A percentile compares a stretch with the other conserved stretches of the same genome.
Conservation (phyloP, 2,797 vertebrate species). For the Dromococcyx pavoninus region DNA sequence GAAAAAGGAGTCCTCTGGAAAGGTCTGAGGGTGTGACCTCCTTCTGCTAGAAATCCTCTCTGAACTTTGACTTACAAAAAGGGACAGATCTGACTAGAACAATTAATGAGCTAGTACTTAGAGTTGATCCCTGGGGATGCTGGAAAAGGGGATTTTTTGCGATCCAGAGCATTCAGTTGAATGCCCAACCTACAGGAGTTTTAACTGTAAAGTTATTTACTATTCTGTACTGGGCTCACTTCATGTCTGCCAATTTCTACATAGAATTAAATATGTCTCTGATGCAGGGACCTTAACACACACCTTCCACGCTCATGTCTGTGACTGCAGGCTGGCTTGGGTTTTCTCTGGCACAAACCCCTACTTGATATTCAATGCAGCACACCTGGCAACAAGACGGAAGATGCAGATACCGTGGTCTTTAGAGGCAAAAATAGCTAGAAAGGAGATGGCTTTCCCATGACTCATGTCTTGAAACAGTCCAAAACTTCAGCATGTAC, state of each 20-base stretch:
- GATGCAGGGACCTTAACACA: not conserved
- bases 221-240: not conserved
- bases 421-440: not conserved
- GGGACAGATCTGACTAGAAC: not conserved
- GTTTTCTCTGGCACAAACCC: not conserved
- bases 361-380: not conserved
- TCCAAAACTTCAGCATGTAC: not conserved
- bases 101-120: not conserved
- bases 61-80: not conserved
- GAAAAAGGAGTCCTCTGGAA: not conserved
- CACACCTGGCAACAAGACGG: not conserved
- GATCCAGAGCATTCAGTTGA: not conserved
- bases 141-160: not conserved
- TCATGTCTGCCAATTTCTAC: not conserved
- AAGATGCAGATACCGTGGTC: not conserved
- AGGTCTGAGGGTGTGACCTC: not conserved
- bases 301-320: rapidly evolving
- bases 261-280: not conserved
- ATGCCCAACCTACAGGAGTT: not conserved
- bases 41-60: not conserved
- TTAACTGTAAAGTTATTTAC: not conserved
- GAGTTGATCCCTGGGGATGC: not conserved
- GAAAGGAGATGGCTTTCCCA: not conserved
- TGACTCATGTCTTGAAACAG: not conserved
- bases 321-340: not conserved